Percentiles rank a stretch among this genome's conserved stretches.
These are phyloP conservation scores for Lordiphosa andalusiaca DNA, from an alignment of 2,888 invertebrate genomes.

Conservation along the genomic window DNA sequence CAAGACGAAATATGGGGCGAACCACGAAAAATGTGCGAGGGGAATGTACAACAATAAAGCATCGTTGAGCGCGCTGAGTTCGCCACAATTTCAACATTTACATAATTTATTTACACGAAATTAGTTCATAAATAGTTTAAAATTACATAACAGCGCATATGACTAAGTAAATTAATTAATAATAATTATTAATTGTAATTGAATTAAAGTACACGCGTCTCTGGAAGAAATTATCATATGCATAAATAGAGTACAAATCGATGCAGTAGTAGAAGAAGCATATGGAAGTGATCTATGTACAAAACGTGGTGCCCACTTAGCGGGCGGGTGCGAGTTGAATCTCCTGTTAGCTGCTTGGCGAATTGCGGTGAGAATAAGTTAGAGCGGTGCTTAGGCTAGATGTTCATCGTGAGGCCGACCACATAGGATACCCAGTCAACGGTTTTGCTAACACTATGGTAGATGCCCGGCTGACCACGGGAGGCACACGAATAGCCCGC, in stretches of 20 bases:
- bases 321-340: constrained; percentile 34
- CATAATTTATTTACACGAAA: constrained; percentile 72
- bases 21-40: constrained; percentile 7
- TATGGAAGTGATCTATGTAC: constrained; percentile 61
- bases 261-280: constrained; percentile 33
- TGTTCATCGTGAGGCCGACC: constrained; percentile 78
- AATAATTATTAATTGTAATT: constrained; percentile 45
- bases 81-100: constrained; percentile 45
- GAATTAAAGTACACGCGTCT: constrained; percentile 35
- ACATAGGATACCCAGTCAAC: constrained; percentile 94
- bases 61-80: constrained; percentile 9
- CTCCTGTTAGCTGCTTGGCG: constrained; percentile 5
- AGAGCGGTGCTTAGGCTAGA: constrained; percentile 56
- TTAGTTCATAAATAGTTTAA: constrained; percentile 74
- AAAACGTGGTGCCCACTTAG: constrained; percentile 46
- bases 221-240: constrained; percentile 34
- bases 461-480: constrained; percentile 95
- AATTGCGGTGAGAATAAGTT: constrained; percentile 48
- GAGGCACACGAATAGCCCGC: constrained; percentile 97
- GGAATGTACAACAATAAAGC: constrained; percentile 22
- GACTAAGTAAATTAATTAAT: constrained; percentile 64
- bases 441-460: constrained; percentile 95
- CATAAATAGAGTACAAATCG: constrained; percentile 46
- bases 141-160: constrained; percentile 76
- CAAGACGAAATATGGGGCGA: background rate